Conservation (phyloP, 2,888 invertebrate species). For the Ophion ventricosus region DNA sequence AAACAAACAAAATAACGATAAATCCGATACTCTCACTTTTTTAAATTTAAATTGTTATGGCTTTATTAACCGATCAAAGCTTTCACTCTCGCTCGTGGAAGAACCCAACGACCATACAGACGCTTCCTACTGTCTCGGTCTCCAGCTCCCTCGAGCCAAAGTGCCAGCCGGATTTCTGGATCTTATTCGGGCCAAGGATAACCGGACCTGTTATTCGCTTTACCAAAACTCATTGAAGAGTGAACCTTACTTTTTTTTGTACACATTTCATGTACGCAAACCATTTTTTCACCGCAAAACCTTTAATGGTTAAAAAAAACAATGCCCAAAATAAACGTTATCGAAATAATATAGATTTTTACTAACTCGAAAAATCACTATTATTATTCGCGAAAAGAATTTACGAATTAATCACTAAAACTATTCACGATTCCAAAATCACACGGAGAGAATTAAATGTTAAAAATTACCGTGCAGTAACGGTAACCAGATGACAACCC, state of each 20-base stretch:
- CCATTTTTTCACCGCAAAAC: neutral
- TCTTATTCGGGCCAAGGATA: conserved; percentile 56
- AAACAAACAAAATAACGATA: neutral
- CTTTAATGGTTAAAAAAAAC: neutral
- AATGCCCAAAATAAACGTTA: neutral
- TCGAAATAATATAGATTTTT: too few species aligned
- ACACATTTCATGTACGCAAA: neutral
- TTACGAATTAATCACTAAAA: too few species aligned
- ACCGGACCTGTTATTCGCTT: conserved; percentile 6
- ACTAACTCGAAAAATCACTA: too few species aligned
- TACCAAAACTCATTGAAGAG: neutral
- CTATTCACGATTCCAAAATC: too few species aligned
- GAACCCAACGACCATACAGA: conserved; percentile 10
- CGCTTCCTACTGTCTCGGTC: conserved; percentile 21
- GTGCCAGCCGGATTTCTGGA: conserved; percentile 25
- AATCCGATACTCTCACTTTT: neutral
- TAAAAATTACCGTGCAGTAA: too few species aligned
- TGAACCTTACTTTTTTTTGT: neutral
- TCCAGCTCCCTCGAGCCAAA: conserved; percentile 20
- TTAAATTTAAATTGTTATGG: neutral
- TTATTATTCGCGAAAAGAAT: too few species aligned
- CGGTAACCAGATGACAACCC: too few species aligned
- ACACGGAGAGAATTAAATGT: too few species aligned
- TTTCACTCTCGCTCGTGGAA: conserved; percentile 59
- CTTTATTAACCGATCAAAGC: conserved; percentile 16